Evolutionary conservation across 2,113 vertebrate genomes (phyloP).

Genomic region (Heterotis niloticus): DNA sequence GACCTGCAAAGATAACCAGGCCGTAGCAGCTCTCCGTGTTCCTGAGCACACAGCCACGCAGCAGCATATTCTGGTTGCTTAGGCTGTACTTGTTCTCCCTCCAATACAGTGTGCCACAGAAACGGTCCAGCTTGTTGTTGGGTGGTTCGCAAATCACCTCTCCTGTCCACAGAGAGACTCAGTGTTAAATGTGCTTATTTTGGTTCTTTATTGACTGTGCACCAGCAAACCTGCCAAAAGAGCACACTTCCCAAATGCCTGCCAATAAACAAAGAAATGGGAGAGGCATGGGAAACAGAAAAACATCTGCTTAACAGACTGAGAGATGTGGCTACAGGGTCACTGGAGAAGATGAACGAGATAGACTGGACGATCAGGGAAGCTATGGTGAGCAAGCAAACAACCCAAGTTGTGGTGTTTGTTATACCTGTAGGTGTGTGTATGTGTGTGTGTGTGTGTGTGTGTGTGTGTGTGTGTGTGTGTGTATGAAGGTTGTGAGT

Average conservation of each 20-base stretch:
- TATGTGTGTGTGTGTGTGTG: no score
- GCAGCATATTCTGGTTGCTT: conserved; percentile 89
- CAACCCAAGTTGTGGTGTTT: no score
- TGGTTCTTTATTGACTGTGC: neutral
- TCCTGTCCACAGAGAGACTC: conserved; percentile 53
- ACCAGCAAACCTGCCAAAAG: neutral
- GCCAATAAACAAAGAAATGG: no score
- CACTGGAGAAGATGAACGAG: no score
- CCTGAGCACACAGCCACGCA: conserved; percentile 87
- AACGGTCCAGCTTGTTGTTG: conserved; percentile 94
- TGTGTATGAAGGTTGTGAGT: no score
- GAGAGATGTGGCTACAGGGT: no score
- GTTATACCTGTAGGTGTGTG: no score
- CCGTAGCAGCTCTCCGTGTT: conserved; percentile 94
- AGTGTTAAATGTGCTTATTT: neutral
- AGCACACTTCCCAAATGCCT: neutral
- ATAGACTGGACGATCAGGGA: neutral
- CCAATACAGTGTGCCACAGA: conserved; percentile 82
- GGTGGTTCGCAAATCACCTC: conserved; percentile 91
- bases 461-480: no score
- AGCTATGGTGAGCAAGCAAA: neutral
- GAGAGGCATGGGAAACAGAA: neutral
- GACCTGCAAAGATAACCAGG: conserved; percentile 90
- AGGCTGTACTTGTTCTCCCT: conserved; percentile 76
- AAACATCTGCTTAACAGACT: neutral